Evolutionary conservation across 2,888 invertebrate genomes (phyloP), one percentile per base, ranked within the genome.

Genomic region (Lampropteryx suffumata): DNA sequence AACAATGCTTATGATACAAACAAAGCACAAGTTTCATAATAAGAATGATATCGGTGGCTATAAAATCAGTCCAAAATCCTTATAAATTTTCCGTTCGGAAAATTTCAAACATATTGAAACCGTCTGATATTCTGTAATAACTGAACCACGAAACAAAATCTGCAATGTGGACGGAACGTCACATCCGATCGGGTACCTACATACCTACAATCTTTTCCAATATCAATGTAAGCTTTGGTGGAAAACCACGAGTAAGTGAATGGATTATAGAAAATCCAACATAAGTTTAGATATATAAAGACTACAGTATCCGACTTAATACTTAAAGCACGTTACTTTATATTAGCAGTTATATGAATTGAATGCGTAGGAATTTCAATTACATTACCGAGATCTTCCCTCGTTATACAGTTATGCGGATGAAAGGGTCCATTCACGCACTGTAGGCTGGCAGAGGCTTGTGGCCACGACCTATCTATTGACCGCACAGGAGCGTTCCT

Each of bases 121-220:
- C 35, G 34, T 40, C 44, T 17, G 44, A 35, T 35, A 50, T 40
- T 30, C 24, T 12, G 33, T 10, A 43, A 24, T 43, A 49, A 28
- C 28, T 43, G 49, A 51, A 37, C 42, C 37, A 42, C 37, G 33
- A 51, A 42, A 51, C 36, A 21, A 45, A 12, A 34, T 45, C 14
- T 34, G 39, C 44, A 26, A 13, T n/a, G 26, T 28, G 11, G 26
- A n/a, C 10, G n/a, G 17, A n/a, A 10, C 39, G 17, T 27, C 17
- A 32, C 33, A 39, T 27, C 32, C 27, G 14, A 37, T n/a, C 37
- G 2, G 17, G 17, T 17, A 17, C n/a, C n/a, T n/a, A n/a, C n/a
- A n/a, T n/a, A n/a, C n/a, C n/a, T n/a, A 8, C 17, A 40, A 34
- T 47, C 10, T 28, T 24, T 28, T 33, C 7, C 28, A 39, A 39